Evolutionary conservation across 2,888 invertebrate genomes (phyloP), one percentile per base, ranked within the genome.

Genomic region (Nycteola revayana): DNA sequence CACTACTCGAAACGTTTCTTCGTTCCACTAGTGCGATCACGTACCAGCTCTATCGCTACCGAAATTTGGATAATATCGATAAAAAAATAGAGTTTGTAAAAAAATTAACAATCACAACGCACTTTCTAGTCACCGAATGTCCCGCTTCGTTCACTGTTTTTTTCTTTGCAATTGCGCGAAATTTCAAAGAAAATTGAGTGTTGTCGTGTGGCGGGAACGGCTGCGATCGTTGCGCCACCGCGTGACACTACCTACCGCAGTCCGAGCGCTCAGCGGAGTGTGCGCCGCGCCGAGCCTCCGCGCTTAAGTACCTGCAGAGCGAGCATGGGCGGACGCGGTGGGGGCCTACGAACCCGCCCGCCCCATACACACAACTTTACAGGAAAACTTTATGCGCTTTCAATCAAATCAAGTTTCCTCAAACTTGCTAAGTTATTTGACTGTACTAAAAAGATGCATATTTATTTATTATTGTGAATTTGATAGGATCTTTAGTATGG

Each of bases 111-210:
- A 79, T 75, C 85, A 87, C 88, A 80, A 69, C 55, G 73, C 85
- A 84, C 86, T 73, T 60, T 71, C 59, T 60, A 67, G 74, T 78
- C 84, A 85, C 84, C 69, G 55, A 74, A 67, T 61, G 63, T 76
- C 66, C 67, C 79, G 75, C 77, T 66, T 55, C 47, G 53, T 66
- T 75, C 82, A 81, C 85, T 82, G n/a, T n/a, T 76, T 69, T 21
- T 84, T 80, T 86, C 87, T 88, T 88, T 88, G 87, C 86, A 88
- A 78, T 80, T 82, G 48, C 76, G 57, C 78, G 80, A 85, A 87
- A 78, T 88, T 80, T 88, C 87, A 88, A 88, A 88, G 87, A 86
- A 86, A 86, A 85, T 74, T 77, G 2, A 75, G 76, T 70, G 60
- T 62, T 58, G 66, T 62, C 63, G 62, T 66, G 67, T 63, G 64